Conservation (phyloP, 2,113 vertebrate species). For the Neomonachus schauinslandi region DNA sequence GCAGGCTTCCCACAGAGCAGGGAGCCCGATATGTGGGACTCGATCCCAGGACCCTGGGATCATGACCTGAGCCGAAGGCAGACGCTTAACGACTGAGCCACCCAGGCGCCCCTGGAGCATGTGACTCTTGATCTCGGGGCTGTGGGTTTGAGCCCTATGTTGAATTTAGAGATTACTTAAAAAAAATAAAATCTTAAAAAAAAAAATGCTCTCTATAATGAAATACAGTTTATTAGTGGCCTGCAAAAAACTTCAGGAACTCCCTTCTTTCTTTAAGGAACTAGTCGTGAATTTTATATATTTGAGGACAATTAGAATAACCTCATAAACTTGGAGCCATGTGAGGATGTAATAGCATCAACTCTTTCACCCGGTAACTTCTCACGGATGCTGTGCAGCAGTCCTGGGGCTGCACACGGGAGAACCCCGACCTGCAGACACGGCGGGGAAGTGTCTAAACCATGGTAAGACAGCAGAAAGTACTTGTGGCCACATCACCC, state of each 20-base stretch:
- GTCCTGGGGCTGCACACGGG: background rate
- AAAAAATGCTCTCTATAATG: background rate
- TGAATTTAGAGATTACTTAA: background rate
- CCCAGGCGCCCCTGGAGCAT: too few species aligned
- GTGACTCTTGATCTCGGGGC: background rate
- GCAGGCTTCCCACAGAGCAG: too few species aligned
- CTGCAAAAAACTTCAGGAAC: background rate
- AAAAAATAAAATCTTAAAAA: background rate
- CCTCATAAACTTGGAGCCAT: background rate
- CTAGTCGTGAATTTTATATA: background rate
- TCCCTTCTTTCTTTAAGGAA: background rate
- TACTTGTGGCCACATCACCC: background rate
- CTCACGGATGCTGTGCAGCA: rapidly evolving
- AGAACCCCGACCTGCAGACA: background rate
- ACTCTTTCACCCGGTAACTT: background rate
- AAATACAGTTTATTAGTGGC: background rate
- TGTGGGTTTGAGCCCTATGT: background rate
- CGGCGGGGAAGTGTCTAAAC: rapidly evolving
- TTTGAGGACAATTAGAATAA: background rate
- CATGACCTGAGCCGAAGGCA: too few species aligned
- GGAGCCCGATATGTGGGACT: too few species aligned
- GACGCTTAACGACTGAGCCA: too few species aligned
- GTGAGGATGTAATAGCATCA: background rate
- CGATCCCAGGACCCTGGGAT: too few species aligned
- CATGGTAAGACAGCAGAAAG: background rate